These are phyloP conservation scores for Lochmaea capreae DNA, from an alignment of 2,888 invertebrate species.

Conservation along the genomic window DNA sequence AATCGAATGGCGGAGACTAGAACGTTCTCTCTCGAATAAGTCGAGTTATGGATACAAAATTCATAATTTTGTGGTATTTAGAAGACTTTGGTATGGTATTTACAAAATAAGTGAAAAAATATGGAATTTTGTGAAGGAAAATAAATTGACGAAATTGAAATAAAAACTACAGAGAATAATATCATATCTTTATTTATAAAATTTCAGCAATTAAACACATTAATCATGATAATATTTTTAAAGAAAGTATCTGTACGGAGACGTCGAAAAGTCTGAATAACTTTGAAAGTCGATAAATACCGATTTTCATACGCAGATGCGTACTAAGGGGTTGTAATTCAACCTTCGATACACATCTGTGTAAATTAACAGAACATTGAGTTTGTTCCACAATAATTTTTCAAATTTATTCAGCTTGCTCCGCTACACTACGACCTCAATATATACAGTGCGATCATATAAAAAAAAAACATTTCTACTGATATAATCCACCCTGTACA, in stretches of 20 bases:
- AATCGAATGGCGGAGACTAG: too few relatives aligned
- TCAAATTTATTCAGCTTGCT: too few relatives aligned
- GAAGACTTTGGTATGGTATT: too few relatives aligned
- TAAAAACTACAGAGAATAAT: not conserved
- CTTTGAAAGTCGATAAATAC: not conserved
- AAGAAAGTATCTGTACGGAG: not conserved
- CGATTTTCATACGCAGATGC: not conserved
- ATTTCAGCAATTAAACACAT: slow-evolving; percentile 13
- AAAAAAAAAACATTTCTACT: too few relatives aligned
- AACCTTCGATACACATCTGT: not conserved
- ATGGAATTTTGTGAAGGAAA: too few relatives aligned
- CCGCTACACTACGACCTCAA: not conserved
- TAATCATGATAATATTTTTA: slow-evolving; percentile 1
- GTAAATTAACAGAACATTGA: not conserved
- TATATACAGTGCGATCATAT: not conserved
- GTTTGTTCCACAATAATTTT: too few relatives aligned
- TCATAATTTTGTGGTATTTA: too few relatives aligned
- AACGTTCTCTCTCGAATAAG: too few relatives aligned
- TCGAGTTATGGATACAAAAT: too few relatives aligned
- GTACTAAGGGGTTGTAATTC: not conserved
- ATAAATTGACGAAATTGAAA: not conserved
- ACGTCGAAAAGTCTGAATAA: not conserved
- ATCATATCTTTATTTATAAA: slow-evolving; percentile 27
- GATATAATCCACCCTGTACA: too few relatives aligned
- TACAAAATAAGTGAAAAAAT: too few relatives aligned